A percentile compares a stretch with the other conserved stretches of the same genome.
Conservation (phyloP, 2,888 invertebrate genomes). For the Stenoptilia bipunctidactyla region DNA sequence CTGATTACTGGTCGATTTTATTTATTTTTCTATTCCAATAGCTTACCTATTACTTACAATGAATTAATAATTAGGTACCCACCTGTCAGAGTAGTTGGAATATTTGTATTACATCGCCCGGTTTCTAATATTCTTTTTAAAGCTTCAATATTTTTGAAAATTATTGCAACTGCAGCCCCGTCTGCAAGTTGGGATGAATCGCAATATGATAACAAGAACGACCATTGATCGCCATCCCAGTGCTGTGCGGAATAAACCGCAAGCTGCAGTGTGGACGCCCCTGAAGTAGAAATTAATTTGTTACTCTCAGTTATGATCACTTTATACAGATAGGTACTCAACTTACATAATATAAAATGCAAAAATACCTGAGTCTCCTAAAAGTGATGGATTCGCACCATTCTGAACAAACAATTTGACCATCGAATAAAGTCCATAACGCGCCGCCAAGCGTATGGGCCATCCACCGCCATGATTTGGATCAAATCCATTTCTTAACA, state of each 20-base stretch:
- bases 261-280: slow-evolving; percentile 56
- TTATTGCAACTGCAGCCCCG: slow-evolving; percentile 57
- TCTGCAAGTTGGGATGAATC: slow-evolving; percentile 62
- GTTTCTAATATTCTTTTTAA: slow-evolving; percentile 46
- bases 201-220: slow-evolving; percentile 45
- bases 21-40: no score
- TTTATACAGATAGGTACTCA: background rate
- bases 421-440: slow-evolving; percentile 36
- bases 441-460: slow-evolving; percentile 54
- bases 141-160: slow-evolving; percentile 47
- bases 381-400: slow-evolving; percentile 53
- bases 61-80: slow-evolving; percentile 30
- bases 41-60: no score
- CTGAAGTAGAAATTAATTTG: no score
- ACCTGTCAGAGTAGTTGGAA: slow-evolving; percentile 59
- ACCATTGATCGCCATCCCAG: slow-evolving; percentile 48
- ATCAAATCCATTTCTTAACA: slow-evolving; percentile 41
- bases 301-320: no score
- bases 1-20: no score
- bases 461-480: slow-evolving; percentile 54
- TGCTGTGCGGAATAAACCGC: slow-evolving; percentile 50
- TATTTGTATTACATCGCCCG: slow-evolving; percentile 51
- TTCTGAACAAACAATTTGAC: slow-evolving; percentile 42
- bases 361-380: slow-evolving; percentile 46
- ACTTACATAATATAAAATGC: slow-evolving; percentile 1